These are phyloP conservation scores for Norana najaformis DNA, from an alignment of 2,888 invertebrate species.

Conservation along the genomic window DNA sequence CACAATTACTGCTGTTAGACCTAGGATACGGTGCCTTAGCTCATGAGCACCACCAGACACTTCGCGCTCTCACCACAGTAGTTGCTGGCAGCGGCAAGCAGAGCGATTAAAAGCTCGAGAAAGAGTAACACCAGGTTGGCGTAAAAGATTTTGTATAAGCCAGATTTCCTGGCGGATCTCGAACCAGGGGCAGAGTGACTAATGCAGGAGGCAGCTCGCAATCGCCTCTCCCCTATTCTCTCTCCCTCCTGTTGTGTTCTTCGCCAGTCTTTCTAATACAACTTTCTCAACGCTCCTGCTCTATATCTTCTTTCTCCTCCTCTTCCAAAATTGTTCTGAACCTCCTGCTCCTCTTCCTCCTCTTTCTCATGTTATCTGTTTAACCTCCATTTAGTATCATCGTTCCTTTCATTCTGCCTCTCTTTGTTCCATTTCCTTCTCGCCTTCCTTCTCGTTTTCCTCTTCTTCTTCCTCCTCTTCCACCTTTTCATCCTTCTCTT, in stretches of 20 bases:
- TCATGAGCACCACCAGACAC: not conserved
- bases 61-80: not conserved
- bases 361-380: too few species aligned
- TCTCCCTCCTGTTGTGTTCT: not conserved
- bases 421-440: not conserved
- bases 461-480: not conserved
- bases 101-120: not conserved
- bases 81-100: not conserved
- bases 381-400: too few species aligned
- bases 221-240: not conserved
- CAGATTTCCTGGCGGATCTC: not conserved
- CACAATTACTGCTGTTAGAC: too few species aligned
- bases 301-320: not conserved
- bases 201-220: not conserved
- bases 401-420: not conserved
- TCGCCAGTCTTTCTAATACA: not conserved
- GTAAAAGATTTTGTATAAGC: not conserved
- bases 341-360: not conserved
- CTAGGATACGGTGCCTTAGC: not conserved
- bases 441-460: not conserved
- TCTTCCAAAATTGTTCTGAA: not conserved
- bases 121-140: not conserved
- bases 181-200: not conserved
- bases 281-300: not conserved
- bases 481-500: not conserved